These are phyloP conservation scores for Apomyelois bistriatella DNA, from an alignment of 2,888 invertebrate species.

Conservation along the genomic window DNA sequence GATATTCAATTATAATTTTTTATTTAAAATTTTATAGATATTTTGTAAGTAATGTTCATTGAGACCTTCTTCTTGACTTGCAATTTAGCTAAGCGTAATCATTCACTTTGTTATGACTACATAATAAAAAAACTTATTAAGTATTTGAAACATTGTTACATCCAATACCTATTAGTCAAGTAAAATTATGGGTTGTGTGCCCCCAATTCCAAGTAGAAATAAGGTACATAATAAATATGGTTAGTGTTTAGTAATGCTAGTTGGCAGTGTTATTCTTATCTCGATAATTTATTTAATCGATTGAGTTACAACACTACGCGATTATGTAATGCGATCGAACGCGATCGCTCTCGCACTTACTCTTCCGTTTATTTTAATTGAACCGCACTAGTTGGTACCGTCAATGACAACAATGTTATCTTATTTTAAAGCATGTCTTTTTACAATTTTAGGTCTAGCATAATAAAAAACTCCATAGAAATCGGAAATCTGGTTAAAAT, in stretches of 20 bases:
- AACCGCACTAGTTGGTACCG: conserved; percentile 36
- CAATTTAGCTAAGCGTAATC: too few relatives aligned
- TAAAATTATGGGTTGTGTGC: not conserved
- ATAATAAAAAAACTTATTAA: not conserved
- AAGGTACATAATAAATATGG: not conserved
- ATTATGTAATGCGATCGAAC: conserved; percentile 43
- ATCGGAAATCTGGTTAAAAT: too few relatives aligned
- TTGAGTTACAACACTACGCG: conserved; percentile 53
- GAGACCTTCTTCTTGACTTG: too few relatives aligned
- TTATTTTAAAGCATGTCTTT: not conserved
- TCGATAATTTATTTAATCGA: conserved; percentile 44
- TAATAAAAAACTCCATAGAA: too few relatives aligned
- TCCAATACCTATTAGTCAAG: not conserved
- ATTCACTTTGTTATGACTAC: too few relatives aligned
- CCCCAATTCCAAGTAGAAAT: not conserved
- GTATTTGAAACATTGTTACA: not conserved
- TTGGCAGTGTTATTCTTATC: conserved; percentile 33
- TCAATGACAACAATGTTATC: conserved; percentile 18
- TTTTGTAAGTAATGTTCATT: too few relatives aligned
- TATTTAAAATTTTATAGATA: not conserved
- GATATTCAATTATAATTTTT: not conserved
- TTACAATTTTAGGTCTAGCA: too few relatives aligned
- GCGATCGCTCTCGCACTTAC: conserved; percentile 45
- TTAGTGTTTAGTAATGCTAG: conserved; percentile 32
- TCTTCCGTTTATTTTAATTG: conserved; percentile 73